Evolutionary conservation across 2,888 invertebrate species (phyloP), one percentile per base, ranked within the genome.

Genomic region (Blera fallax): DNA sequence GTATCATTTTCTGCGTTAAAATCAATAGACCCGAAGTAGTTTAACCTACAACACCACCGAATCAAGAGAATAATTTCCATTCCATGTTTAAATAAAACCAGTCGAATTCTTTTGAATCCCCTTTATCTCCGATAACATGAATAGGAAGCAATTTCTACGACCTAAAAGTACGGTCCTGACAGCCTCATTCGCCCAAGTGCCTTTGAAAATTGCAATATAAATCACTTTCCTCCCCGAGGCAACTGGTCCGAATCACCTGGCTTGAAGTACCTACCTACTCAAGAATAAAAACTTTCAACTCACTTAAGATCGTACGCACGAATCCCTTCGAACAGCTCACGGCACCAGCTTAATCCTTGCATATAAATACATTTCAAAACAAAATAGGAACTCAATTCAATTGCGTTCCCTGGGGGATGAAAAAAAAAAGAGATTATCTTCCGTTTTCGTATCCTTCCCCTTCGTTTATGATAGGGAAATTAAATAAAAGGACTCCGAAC

Each of bases 371-470:
- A 45, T 74, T 65, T 74, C 43, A 56, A 74, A 65, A 74, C 65
- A 74, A 74, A 74, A 74, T 65, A 37, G 64, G 54, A 65, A 74
- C 56, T 56, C 45, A 74, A 74, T 74, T 74, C 74, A 74, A 74
- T 74, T 74, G 74, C 43, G 43, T 37, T 32, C 45, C 54, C 45
- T 7, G 37, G 43, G n/a, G 43, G 50, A 24, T 29, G 16, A 10
- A 29, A 6, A 27, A 37, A 73, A 73, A 73, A 74, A 54, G 64
- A 27, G 45, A 74, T 74, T 65, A 74, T 74, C 45, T 64, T 65
- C 45, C 64, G 43, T 62, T 65, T 40, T 56, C 27, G 54, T 34
- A 65, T 54, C 43, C 54, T 37, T 34, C 32, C 54, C 24, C 27
- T 62, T 50, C 32, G 34, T 45, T 65, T 45, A 56, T 64, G 34